Conservation (phyloP, 2,888 invertebrate genomes). For the Hyposoter dolosus region DNA sequence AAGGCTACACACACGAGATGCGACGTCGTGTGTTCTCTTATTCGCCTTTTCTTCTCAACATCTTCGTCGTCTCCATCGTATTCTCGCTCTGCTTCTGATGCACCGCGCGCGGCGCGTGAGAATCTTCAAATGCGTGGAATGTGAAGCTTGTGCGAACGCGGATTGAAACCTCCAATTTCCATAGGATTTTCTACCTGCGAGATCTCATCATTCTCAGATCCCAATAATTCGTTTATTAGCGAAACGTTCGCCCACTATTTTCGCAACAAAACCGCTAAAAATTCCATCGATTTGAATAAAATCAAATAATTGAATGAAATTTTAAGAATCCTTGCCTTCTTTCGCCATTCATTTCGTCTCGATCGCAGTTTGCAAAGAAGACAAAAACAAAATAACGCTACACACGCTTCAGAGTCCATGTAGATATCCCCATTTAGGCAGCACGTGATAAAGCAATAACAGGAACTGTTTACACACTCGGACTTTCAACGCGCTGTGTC, state of each 20-base stretch:
- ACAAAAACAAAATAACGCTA: not conserved
- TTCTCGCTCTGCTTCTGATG: conserved; percentile 56
- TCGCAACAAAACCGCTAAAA: not conserved
- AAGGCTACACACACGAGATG: conserved; percentile 52
- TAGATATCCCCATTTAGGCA: not conserved
- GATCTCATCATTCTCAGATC: not conserved
- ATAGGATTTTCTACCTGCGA: not conserved
- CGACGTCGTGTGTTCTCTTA: conserved; percentile 51
- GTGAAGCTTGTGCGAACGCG: conserved; percentile 58
- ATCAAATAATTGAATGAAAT: not conserved
- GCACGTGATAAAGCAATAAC: not conserved
- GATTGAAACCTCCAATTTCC: conserved; percentile 19
- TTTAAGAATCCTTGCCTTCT: not conserved
- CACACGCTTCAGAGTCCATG: not conserved
- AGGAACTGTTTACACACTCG: not conserved
- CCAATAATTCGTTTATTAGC: not conserved
- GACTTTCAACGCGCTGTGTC: not conserved
- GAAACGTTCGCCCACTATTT: not conserved
- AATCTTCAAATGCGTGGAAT: conserved; percentile 47
- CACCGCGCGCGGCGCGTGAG: conserved; percentile 42
- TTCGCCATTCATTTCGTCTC: not conserved
- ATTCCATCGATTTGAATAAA: no score
- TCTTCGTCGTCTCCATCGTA: conserved; percentile 46
- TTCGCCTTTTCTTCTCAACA: conserved; percentile 31
- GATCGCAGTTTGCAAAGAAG: not conserved